Conservation (phyloP, 2,888 invertebrate species). For the Leptinotarsa peninsularis region DNA sequence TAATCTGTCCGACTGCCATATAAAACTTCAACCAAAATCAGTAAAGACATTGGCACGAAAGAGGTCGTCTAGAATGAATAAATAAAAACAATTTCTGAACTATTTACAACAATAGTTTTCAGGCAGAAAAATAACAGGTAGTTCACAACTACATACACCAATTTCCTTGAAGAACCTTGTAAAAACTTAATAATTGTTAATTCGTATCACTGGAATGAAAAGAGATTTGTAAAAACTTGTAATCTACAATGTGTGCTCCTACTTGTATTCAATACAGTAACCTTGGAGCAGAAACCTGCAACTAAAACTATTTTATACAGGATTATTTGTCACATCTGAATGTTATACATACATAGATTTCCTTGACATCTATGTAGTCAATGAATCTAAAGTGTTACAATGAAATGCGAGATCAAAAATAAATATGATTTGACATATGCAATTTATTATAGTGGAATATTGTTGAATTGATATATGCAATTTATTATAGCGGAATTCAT, state of each 20-base stretch:
- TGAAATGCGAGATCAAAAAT: neutral
- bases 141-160: slow-evolving; percentile 42
- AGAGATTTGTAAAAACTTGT: slow-evolving; percentile 25
- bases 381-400: neutral
- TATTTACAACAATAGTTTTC: slow-evolving; percentile 61
- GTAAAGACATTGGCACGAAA: slow-evolving; percentile 51
- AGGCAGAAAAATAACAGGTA: slow-evolving; percentile 29
- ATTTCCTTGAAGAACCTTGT: slow-evolving; percentile 20
- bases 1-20: slow-evolving; percentile 23
- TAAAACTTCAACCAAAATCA: slow-evolving; percentile 23
- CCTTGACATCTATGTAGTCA: neutral
- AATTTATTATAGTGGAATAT: no score
- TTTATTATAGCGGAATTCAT: no score
- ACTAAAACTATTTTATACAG: slow-evolving; percentile 43
- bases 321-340: slow-evolving; percentile 31
- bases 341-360: neutral
- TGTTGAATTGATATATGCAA: no score
- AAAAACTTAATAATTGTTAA: slow-evolving; percentile 17
- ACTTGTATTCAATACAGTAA: slow-evolving; percentile 34
- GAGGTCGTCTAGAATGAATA: slow-evolving; percentile 48
- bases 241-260: slow-evolving; percentile 30
- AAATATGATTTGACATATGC: no score
- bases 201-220: slow-evolving; percentile 52
- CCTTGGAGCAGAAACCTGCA: slow-evolving; percentile 29
- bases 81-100: slow-evolving; percentile 50